A percentile compares a stretch with the other conserved stretches of the same genome.
These are phyloP conservation scores for Limosa lapponica DNA, from an alignment of 2,797 vertebrate genomes.

Conservation along the genomic window DNA sequence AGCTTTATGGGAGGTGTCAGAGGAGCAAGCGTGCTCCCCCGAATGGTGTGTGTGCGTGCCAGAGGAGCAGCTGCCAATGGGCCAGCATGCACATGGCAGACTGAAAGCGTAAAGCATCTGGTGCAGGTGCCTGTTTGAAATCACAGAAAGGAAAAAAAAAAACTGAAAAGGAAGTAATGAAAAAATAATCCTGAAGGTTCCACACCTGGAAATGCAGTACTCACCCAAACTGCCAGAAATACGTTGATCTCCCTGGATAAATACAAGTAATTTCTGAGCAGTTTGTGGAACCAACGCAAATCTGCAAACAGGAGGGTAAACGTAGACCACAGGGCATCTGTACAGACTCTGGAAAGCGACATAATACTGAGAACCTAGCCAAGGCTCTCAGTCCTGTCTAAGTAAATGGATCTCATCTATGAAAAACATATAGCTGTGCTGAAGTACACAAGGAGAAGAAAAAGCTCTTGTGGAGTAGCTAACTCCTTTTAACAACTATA, in stretches of 20 bases:
- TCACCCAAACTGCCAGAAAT: not conserved
- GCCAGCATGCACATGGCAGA: not conserved
- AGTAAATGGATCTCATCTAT: not conserved
- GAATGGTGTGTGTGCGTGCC: not conserved
- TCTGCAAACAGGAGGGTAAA: not conserved
- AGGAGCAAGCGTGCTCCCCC: not conserved
- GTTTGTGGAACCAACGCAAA: not conserved
- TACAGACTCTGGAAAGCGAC: not conserved
- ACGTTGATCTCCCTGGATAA: rapidly evolving
- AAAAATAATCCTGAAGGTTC: not conserved
- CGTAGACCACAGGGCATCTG: rapidly evolving
- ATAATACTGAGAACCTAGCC: not conserved
- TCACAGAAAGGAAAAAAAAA: not conserved
- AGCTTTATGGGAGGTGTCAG: not conserved
- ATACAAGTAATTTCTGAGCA: not conserved
- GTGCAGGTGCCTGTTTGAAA: not conserved
- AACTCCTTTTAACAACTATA: not conserved
- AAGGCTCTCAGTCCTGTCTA: not conserved
- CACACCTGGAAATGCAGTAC: not conserved
- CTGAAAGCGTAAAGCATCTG: not conserved
- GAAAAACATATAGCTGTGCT: not conserved
- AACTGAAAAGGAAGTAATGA: not conserved
- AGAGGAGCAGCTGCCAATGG: not conserved
- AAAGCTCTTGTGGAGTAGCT: not conserved
- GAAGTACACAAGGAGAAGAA: not conserved